Percentiles rank a stretch among this genome's conserved stretches.
Evolutionary conservation across 2,797 vertebrate species (phyloP).

Genomic region (Neosilurus mollespiculum): DNA sequence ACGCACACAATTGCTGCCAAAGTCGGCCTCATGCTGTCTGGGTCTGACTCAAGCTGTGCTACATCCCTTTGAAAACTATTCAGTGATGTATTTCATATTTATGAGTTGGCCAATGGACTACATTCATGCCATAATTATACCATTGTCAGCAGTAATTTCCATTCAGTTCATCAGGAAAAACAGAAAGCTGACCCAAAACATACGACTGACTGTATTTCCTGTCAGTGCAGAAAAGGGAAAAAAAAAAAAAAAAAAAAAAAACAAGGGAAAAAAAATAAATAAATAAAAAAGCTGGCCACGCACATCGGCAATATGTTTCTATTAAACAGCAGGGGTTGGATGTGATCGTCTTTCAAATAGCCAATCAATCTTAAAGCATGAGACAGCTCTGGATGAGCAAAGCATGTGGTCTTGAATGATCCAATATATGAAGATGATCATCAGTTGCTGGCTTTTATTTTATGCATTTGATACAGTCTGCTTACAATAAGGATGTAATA

Average conservation of each 20-base stretch:
- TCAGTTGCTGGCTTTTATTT: slow-evolving; percentile 19
- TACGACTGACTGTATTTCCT: slow-evolving; percentile 39
- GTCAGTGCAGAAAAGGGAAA: background rate
- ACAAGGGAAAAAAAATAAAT: background rate
- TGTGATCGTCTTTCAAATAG: slow-evolving; percentile 38
- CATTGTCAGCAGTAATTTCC: slow-evolving; percentile 54
- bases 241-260: slow-evolving; percentile 4
- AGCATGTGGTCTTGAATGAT: slow-evolving; percentile 37
- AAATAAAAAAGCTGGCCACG: slow-evolving; percentile 26
- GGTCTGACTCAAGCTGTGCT: slow-evolving; percentile 46
- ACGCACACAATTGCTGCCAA: slow-evolving; percentile 23
- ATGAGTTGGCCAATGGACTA: slow-evolving; percentile 50
- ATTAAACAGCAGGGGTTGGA: slow-evolving; percentile 42
- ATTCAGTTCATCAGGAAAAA: slow-evolving; percentile 48
- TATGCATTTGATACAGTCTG: slow-evolving; percentile 20
- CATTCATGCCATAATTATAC: slow-evolving; percentile 55
- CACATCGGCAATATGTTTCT: slow-evolving; percentile 41
- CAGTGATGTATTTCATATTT: slow-evolving; percentile 56
- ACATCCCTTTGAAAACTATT: slow-evolving; percentile 55
- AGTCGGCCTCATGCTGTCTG: slow-evolving; percentile 54
- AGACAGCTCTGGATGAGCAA: slow-evolving; percentile 36
- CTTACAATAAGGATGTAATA: slow-evolving; percentile 36
- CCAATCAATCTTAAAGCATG: slow-evolving; percentile 37
- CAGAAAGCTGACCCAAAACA: slow-evolving; percentile 46
- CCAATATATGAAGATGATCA: slow-evolving; percentile 44